Evolutionary conservation across 2,888 invertebrate genomes (phyloP).

Genomic region (Metellina segmentata): DNA sequence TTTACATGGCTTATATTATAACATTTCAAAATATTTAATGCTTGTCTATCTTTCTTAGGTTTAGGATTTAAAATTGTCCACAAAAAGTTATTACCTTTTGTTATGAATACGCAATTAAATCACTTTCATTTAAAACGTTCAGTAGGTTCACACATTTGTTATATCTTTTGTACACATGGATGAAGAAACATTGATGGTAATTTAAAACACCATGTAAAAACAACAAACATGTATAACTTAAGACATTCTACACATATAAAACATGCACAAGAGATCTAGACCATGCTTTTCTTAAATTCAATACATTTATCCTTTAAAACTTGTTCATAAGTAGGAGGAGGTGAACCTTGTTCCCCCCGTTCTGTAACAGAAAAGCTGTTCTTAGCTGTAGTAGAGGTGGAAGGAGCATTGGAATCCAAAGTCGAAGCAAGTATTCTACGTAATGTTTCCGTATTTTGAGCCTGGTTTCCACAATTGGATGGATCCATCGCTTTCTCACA

Average conservation of each 20-base stretch:
- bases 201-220: too few species aligned
- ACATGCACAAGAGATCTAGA: background rate
- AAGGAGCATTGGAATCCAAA: conserved; percentile 34
- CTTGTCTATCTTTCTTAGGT: too few species aligned
- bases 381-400: conserved; percentile 26
- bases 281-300: conserved; percentile 66
- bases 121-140: too few species aligned
- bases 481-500: conserved; percentile 65
- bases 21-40: too few species aligned
- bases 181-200: too few species aligned
- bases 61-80: too few species aligned
- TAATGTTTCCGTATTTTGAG: conserved; percentile 52
- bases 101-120: too few species aligned
- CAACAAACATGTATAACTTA: background rate
- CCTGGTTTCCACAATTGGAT: conserved; percentile 33
- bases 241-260: background rate
- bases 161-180: too few species aligned
- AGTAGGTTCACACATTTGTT: too few species aligned
- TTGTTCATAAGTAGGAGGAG: conserved; percentile 70
- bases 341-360: conserved; percentile 23
- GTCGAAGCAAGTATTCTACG: conserved; percentile 54
- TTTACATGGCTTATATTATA: too few species aligned
- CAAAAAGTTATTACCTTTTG: too few species aligned
- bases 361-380: conserved; percentile 18
- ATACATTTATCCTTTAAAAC: conserved; percentile 73